Evolutionary conservation across 1,140 invertebrate genomes (phyloP), one percentile per base, ranked within the genome.

Genomic region (Dryas iulia): DNA sequence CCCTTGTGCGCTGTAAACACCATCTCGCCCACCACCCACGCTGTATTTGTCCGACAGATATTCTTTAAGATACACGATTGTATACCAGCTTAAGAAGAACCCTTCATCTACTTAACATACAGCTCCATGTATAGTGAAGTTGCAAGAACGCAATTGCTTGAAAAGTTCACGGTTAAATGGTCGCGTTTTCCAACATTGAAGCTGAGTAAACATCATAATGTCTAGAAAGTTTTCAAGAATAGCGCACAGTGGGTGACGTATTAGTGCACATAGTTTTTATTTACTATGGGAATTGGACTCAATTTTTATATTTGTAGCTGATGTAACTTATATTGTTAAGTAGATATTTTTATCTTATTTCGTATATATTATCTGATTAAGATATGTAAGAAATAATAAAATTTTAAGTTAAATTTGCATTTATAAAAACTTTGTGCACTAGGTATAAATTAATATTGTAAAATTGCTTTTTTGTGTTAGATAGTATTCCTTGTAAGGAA

Each of bases 1-100:
- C 88, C 85, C 88, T 73, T 62, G 87, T 84, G 85, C 77, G 79
- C 79, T 82, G 84, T 86, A 86, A 89, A 85, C 83, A 84, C 78
- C 79, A 78, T 77, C 78, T 64, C 68, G 59, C 65, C 62, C 74
- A 47, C 78, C 78, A 69, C 52, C 67, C 64, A 66, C 73, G 35
- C 52, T 63, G 68, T 83, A 81, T 83, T 87, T 81, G 82, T 78
- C 81, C 78, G 77, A 83, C 79, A 80, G 76, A 87, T 86, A 84
- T 83, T 84, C 80, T 82, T 78, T 33, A 79, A 85, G 85, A 83
- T 82, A 81, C 69, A 81, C 73, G 71, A 57, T 58, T 59, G 61
- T 67, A n/a, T 14, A 31, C 81, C 77, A 80, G 62, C 57, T 31
- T 74, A 73, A 60, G 25, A 21, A 57, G 74, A 72, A 26, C 73